Conservation (phyloP, 2,797 vertebrate genomes). For the Phalanger gymnotis region DNA sequence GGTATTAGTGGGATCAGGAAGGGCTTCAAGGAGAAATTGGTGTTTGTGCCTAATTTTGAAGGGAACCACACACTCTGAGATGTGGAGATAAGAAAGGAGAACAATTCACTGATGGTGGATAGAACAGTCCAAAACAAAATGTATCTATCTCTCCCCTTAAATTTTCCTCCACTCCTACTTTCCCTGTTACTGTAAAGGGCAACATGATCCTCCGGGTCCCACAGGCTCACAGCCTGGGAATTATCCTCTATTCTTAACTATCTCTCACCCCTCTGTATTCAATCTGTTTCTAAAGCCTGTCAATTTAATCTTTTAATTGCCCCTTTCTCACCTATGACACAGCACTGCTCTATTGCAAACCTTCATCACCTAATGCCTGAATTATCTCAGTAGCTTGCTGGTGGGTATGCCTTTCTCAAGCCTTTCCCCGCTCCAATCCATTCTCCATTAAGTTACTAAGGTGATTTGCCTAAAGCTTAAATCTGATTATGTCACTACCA, state of each 20-base stretch:
- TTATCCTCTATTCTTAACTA: not conserved
- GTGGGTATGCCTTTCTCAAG: too few species aligned
- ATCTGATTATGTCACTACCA: not conserved
- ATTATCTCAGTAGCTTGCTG: too few species aligned
- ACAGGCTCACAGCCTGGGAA: not conserved
- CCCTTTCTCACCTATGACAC: too few species aligned
- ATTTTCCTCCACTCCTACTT: not conserved
- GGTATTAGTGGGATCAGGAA: not conserved
- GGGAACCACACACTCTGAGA: not conserved
- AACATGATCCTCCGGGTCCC: not conserved
- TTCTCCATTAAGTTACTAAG: too few species aligned
- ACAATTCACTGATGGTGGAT: not conserved
- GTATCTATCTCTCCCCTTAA: not conserved
- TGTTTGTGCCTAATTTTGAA: not conserved
- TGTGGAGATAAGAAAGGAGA: not conserved
- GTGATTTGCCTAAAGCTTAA: too few species aligned
- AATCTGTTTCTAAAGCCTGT: not conserved
- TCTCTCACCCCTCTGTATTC: not conserved
- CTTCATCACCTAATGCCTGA: too few species aligned
- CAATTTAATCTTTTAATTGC: not conserved
- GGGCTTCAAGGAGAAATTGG: not conserved
- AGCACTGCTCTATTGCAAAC: too few species aligned
- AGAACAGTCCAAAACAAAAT: not conserved
- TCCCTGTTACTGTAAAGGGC: not conserved
- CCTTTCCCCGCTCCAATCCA: too few species aligned